Conservation (phyloP, 2,888 invertebrate species). For the Flabesymbios commensalis region DNA sequence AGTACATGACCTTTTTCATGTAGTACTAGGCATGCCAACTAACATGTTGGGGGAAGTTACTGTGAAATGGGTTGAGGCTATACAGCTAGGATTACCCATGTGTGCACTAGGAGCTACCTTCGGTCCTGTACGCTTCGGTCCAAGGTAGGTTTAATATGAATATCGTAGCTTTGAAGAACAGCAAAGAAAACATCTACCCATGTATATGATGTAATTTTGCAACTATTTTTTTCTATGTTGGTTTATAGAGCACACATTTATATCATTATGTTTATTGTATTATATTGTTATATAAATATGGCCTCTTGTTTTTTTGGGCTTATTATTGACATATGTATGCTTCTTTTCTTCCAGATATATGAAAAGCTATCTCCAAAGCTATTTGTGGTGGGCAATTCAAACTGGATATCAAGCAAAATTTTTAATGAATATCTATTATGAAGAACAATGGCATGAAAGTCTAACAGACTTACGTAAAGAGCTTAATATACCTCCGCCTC, state of each 20-base stretch:
- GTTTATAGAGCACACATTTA: neutral
- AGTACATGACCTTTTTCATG: slow-evolving; percentile 93
- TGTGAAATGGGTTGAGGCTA: slow-evolving; percentile 96
- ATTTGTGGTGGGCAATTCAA: slow-evolving; percentile 55
- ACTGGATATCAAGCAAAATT: slow-evolving; percentile 68
- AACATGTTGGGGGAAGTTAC: slow-evolving; percentile 73
- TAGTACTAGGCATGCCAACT: slow-evolving; percentile 80
- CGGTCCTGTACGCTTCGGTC: slow-evolving; percentile 79
- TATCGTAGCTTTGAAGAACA: too few relatives aligned
- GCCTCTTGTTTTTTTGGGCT: neutral
- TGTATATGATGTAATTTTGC: neutral
- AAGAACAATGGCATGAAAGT: slow-evolving; percentile 90
- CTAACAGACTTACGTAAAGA: slow-evolving; percentile 79
- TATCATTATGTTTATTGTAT: neutral
- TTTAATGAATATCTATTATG: slow-evolving; percentile 86
- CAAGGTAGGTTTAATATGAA: slow-evolving; percentile 76
- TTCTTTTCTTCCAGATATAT: slow-evolving; percentile 69
- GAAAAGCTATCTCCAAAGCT: slow-evolving; percentile 72
- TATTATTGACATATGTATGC: neutral
- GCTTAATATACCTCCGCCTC: slow-evolving; percentile 69
- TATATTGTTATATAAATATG: neutral
- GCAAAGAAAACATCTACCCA: neutral
- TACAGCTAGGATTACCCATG: slow-evolving; percentile 95
- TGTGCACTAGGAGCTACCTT: slow-evolving; percentile 90
- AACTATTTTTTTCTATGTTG: neutral